phyloP scores from a whole-genome alignment of 1,140 invertebrate genomes.

The Anagrus nilaparvatae region DNA sequence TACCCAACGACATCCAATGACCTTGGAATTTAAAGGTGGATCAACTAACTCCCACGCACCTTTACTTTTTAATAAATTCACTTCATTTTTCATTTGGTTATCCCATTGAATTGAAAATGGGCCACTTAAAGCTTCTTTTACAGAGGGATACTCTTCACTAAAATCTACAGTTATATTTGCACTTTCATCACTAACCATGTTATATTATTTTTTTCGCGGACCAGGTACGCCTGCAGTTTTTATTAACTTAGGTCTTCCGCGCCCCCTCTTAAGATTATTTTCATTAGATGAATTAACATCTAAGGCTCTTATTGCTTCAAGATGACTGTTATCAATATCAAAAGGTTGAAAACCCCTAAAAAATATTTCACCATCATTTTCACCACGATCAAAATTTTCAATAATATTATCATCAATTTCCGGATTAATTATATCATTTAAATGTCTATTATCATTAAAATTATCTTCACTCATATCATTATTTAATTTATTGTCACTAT shows the following conservation, averaged over 20 bases:
- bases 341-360: no score
- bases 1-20: not conserved
- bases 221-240: not conserved
- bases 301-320: no score
- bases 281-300: no score
- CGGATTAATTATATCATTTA: no score
- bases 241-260: not conserved
- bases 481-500: no score
- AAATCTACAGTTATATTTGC: not conserved
- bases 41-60: not conserved
- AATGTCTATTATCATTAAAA: no score
- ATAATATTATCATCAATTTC: no score
- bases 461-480: not conserved
- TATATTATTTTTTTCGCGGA: not conserved
- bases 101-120: not conserved
- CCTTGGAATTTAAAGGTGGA: not conserved
- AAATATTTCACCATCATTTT: no score
- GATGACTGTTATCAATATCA: no score
- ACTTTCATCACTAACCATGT: not conserved
- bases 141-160: not conserved
- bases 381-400: no score
- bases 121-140: not conserved
- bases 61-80: not conserved
- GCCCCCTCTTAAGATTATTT: not conserved
- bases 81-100: not conserved